Evolutionary conservation across 2,888 invertebrate species (phyloP).

Genomic region (Emmelina monodactyla): DNA sequence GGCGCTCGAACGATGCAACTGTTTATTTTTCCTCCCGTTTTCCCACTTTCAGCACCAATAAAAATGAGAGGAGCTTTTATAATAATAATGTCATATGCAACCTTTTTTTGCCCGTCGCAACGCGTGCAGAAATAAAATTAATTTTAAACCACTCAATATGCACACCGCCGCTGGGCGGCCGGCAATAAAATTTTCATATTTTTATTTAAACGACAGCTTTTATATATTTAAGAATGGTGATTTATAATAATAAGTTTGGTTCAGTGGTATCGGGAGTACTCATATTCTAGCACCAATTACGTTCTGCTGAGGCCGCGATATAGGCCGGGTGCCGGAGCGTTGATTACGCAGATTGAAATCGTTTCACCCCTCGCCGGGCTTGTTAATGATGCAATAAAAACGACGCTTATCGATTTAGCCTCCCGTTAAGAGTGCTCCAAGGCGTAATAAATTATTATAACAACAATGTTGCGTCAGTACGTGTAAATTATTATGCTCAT

Average conservation of each 20-base stretch:
- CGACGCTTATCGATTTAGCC: constrained; percentile 57
- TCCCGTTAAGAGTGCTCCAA: constrained; percentile 51
- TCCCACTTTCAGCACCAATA: constrained; percentile 35
- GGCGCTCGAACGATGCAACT: constrained; percentile 26
- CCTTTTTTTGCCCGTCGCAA: constrained; percentile 12
- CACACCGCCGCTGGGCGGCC: not conserved
- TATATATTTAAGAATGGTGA: not conserved
- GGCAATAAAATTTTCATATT: not conserved
- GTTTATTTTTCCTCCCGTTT: constrained; percentile 36
- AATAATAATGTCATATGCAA: constrained; percentile 19
- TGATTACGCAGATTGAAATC: constrained; percentile 60
- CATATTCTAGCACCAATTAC: constrained; percentile 32
- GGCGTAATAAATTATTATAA: constrained; percentile 55
- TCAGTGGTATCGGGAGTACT: not conserved
- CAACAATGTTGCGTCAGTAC: constrained; percentile 52
- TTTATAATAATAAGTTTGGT: not conserved
- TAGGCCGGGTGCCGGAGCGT: constrained; percentile 27
- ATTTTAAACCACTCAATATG: constrained; percentile 1
- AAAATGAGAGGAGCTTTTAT: constrained; percentile 27
- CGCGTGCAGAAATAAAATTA: constrained; percentile 1
- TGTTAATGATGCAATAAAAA: constrained; percentile 63
- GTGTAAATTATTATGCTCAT: constrained; percentile 50
- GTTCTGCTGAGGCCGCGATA: constrained; percentile 27
- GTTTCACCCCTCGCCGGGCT: constrained; percentile 44
- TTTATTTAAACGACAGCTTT: not conserved